A percentile compares a stretch with the other conserved stretches of the same genome.
These are phyloP conservation scores for Drosophila elegans DNA, from an alignment of 1,140 invertebrate species.

Conservation along the genomic window DNA sequence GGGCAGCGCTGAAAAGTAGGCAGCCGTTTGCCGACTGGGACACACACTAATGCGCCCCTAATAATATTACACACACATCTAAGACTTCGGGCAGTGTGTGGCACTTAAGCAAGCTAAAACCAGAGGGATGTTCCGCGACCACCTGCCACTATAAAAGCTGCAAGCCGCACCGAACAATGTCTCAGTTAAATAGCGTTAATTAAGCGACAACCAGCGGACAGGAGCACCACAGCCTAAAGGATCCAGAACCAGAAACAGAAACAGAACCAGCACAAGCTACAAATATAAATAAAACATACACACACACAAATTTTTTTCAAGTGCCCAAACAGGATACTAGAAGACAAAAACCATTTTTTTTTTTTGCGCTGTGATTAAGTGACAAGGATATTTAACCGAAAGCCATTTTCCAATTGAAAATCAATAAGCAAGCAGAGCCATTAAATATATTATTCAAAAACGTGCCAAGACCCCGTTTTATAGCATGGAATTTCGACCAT, in stretches of 20 bases:
- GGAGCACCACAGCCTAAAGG: neutral
- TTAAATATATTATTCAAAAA: constrained; percentile 63
- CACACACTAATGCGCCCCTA: constrained; percentile 60
- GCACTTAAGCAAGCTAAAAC: constrained; percentile 11
- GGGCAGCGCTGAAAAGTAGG: constrained; percentile 54
- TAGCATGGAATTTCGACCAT: constrained; percentile 60
- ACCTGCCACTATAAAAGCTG: constrained; percentile 75
- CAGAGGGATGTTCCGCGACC: constrained; percentile 40
- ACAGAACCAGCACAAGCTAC: no score
- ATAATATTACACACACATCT: constrained; percentile 75
- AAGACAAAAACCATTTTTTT: neutral
- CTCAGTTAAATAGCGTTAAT: constrained; percentile 81
- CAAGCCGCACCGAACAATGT: constrained; percentile 57
- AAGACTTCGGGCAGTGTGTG: constrained; percentile 49
- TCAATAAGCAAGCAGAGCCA: constrained; percentile 12
- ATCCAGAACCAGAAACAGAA: neutral
- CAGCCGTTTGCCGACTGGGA: constrained; percentile 47
- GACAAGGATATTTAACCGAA: constrained; percentile 15
- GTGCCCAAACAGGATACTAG: neutral
- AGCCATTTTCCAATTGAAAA: constrained; percentile 39
- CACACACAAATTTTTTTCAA: constrained; percentile 15
- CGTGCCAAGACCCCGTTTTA: constrained; percentile 6
- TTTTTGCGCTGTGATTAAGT: constrained; percentile 29
- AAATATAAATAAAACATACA: neutral
- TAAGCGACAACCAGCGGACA: constrained; percentile 50